phyloP scores from a whole-genome alignment of 2,888 invertebrate species.

The Cheilosia pagana region DNA sequence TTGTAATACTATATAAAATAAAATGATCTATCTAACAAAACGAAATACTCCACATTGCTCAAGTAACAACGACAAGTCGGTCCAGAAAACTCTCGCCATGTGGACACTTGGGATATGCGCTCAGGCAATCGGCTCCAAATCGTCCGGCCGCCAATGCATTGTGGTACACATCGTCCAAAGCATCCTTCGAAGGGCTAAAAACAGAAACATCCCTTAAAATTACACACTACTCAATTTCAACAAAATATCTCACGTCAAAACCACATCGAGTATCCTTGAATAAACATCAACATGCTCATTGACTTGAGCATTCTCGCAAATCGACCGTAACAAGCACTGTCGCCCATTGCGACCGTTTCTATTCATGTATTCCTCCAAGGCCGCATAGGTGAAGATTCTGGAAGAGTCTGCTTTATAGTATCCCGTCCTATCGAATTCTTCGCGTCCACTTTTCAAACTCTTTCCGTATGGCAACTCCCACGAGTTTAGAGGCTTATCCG shows the following conservation, averaged over 20 bases:
- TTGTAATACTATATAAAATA: too few relatives aligned
- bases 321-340: constrained; percentile 80
- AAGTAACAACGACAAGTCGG: constrained; percentile 7
- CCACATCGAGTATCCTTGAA: constrained; percentile 79
- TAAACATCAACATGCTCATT: constrained; percentile 79
- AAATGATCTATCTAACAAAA: too few relatives aligned
- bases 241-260: constrained; percentile 77
- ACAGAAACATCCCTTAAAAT: not conserved
- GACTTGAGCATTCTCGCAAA: constrained; percentile 81
- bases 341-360: constrained; percentile 76
- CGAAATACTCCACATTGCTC: not conserved
- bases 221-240: not conserved
- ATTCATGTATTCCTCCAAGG: constrained; percentile 79
- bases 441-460: constrained; percentile 3
- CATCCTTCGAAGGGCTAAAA: constrained; percentile 80
- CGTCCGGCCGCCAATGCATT: constrained; percentile 87
- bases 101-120: constrained; percentile 86
- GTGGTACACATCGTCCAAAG: constrained; percentile 85
- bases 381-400: constrained; percentile 79
- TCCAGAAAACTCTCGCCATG: constrained; percentile 81
- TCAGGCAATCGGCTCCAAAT: constrained; percentile 87
- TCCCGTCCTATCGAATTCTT: constrained; percentile 74
- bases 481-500: constrained; percentile 79
- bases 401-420: constrained; percentile 78
- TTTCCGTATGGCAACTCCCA: constrained; percentile 77